Evolutionary conservation across 2,888 invertebrate species (phyloP), one percentile per base, ranked within the genome.

Genomic region (Molanna angustata): DNA sequence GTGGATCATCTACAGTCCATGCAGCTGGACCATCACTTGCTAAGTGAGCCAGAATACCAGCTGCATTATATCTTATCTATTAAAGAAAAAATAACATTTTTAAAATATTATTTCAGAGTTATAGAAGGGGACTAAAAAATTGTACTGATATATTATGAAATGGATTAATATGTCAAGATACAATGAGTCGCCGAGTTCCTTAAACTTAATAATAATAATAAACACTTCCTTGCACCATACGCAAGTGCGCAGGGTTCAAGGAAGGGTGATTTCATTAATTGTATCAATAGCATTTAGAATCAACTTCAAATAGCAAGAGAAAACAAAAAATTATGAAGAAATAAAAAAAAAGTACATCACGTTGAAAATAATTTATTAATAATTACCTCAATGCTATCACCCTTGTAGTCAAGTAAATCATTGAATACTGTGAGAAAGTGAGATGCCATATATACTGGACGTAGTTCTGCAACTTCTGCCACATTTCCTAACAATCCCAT

Each of bases 401-500:
- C 90, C 35, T 82, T 79, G 1, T 90, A 90, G 63, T 89, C 86
- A 18, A 97, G 76, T 42, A 97, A 79, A 52, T 88, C 83, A 56
- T 90, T 87, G 73, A 97, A 96, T 2, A 94, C 91, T 1, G 80
- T 74, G 22, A 97, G 84, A 69, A 93, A 94, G 62, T 88, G 83
- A 52, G 84, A 74, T 54, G 88, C 86, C 90, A 97, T 93, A 47
- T 98, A 78, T 60, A 87, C 82, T 3, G 83, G 80, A 19, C 97
- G 80, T 14, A 98, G 75, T 59, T 82, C 78, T 51, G 85, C 82
- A 0, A 97, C 97, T 73, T 98, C 98, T 0, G 97, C 96, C 4
- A 98, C 94, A 70, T 98, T 98, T 4, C 97, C 97, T 59, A 95
- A 73, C 9, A 93, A 74, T 1, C 97, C 98, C 96, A 98, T 96